phyloP scores from a whole-genome alignment of 2,888 invertebrate species.

The Corbicula japonica region DNA sequence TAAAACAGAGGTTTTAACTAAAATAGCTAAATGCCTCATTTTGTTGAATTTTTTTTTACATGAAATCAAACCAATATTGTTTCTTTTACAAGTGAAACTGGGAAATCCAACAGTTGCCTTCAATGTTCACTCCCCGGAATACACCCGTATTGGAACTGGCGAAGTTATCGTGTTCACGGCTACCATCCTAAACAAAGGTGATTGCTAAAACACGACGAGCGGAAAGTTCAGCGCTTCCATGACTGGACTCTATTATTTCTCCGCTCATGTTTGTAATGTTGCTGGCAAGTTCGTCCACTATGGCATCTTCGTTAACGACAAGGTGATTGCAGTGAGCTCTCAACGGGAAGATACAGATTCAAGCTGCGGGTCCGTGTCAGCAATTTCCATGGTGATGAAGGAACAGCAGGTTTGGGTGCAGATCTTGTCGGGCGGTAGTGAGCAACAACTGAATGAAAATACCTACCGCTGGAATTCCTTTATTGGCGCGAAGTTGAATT shows the following conservation, averaged over 20 bases:
- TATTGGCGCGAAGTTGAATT: too few species aligned
- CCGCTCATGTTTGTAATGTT: neutral
- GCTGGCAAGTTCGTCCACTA: conserved; percentile 5
- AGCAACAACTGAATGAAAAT: neutral
- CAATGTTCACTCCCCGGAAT: neutral
- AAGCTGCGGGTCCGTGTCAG: neutral
- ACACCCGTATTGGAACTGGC: neutral
- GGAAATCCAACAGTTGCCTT: conserved; percentile 1
- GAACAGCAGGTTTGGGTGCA: neutral
- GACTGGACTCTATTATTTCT: neutral
- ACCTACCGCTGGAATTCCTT: conserved; percentile 4
- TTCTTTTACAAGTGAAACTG: neutral
- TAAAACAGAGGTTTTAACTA: neutral
- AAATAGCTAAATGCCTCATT: neutral
- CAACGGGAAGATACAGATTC: conserved; percentile 7
- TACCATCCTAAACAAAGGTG: neutral
- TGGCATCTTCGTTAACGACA: neutral
- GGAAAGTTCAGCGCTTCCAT: neutral
- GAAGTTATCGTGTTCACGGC: neutral
- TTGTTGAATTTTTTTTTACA: neutral
- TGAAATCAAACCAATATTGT: neutral
- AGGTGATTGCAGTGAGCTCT: neutral
- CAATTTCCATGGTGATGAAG: neutral
- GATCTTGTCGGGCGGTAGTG: neutral
- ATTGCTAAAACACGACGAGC: neutral